These are phyloP conservation scores for Pelvicachromis taeniatus DNA, from an alignment of 2,113 vertebrate genomes.

Conservation along the genomic window DNA sequence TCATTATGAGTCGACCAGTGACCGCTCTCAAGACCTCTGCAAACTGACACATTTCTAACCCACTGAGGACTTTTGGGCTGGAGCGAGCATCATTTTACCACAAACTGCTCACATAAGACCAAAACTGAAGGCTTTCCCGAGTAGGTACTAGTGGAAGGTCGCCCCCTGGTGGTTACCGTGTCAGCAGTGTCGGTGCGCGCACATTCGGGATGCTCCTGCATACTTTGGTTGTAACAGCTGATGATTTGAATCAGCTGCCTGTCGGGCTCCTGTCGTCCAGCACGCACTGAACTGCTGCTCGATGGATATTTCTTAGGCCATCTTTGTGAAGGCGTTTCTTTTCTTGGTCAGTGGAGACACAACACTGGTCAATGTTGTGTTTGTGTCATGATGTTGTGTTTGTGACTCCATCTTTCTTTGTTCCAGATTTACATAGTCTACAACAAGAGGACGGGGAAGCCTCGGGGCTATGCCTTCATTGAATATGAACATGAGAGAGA, in stretches of 20 bases:
- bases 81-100: not conserved
- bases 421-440: conserved; percentile 91
- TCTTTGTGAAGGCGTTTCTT: too few species aligned
- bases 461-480: conserved; percentile 92
- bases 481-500: conserved; percentile 94
- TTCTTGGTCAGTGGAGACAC: not conserved
- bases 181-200: not conserved
- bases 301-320: too few species aligned
- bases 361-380: not conserved
- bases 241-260: not conserved
- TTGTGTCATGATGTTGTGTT: not conserved
- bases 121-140: too few species aligned
- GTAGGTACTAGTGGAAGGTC: too few species aligned
- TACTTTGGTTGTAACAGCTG: not conserved
- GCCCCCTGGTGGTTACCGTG: too few species aligned
- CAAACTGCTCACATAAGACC: not conserved
- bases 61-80: too few species aligned
- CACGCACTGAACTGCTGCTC: too few species aligned
- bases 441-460: conserved; percentile 89
- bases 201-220: not conserved
- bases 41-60: not conserved
- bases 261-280: too few species aligned
- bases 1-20: not conserved
- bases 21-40: not conserved
- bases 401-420: not conserved